Conservation (phyloP, 2,888 invertebrate genomes). For the Eupithecia centaureata region DNA sequence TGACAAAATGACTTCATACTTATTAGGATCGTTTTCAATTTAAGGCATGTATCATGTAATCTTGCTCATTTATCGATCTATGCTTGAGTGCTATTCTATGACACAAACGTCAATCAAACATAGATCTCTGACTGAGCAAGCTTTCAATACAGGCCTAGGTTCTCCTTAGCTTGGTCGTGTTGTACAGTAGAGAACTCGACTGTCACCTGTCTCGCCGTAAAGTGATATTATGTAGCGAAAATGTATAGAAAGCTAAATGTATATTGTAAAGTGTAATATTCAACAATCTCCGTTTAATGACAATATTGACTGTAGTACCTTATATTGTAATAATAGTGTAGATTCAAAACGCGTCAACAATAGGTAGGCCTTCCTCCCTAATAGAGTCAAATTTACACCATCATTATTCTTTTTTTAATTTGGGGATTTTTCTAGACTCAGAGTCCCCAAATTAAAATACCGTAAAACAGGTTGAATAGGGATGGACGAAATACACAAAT, state of each 20-base stretch:
- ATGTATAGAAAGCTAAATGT: constrained; percentile 46
- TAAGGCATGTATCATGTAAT: too few species aligned
- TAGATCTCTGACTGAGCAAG: too few species aligned
- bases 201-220: constrained; percentile 59
- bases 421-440: too few species aligned
- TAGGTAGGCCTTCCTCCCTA: not conserved
- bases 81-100: too few species aligned
- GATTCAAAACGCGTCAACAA: not conserved
- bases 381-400: not conserved
- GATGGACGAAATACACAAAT: too few species aligned
- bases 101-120: too few species aligned
- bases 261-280: constrained; percentile 49
- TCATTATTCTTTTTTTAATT: too few species aligned
- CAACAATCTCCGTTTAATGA: constrained; percentile 61
- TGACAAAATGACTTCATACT: not conserved
- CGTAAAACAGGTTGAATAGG: too few species aligned
- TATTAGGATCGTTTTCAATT: too few species aligned
- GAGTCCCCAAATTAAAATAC: too few species aligned
- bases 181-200: constrained; percentile 50
- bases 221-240: constrained; percentile 70
- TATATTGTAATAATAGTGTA: constrained; percentile 38
- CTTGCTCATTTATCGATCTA: too few species aligned
- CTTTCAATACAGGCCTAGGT: not conserved
- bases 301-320: constrained; percentile 60
- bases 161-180: constrained; percentile 21